These are phyloP conservation scores for Cotesia chilonis DNA, from an alignment of 1,140 invertebrate species.

Conservation along the genomic window DNA sequence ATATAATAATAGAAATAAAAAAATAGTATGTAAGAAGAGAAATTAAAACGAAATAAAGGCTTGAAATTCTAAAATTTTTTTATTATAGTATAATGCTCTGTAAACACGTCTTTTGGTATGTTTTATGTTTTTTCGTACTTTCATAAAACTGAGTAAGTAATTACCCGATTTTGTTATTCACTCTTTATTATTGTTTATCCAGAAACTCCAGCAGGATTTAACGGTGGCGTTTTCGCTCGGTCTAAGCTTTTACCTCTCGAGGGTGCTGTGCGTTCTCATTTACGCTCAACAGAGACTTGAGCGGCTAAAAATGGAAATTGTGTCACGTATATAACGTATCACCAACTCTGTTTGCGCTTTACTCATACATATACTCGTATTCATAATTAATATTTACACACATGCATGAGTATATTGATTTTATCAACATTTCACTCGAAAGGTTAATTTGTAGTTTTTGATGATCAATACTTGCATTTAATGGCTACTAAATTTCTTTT, in stretches of 20 bases:
- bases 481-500: too few relatives aligned
- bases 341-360: too few relatives aligned
- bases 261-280: slow-evolving; percentile 40
- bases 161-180: slow-evolving; percentile 6
- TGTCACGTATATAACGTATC: slow-evolving; percentile 41
- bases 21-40: too few relatives aligned
- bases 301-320: slow-evolving; percentile 59
- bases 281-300: slow-evolving; percentile 36
- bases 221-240: background rate
- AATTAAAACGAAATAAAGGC: too few relatives aligned
- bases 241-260: slow-evolving; percentile 22
- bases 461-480: too few relatives aligned
- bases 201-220: background rate
- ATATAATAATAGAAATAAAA: background rate
- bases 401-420: background rate
- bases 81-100: too few relatives aligned
- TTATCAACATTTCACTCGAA: too few relatives aligned
- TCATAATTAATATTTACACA: too few relatives aligned
- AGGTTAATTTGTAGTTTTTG: too few relatives aligned
- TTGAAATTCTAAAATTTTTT: too few relatives aligned
- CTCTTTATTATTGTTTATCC: slow-evolving; percentile 33
- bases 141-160: slow-evolving; percentile 1
- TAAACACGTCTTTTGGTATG: background rate
- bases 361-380: background rate
- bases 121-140: background rate